These are phyloP conservation scores for Sphenodon punctatus DNA, from an alignment of 2,797 vertebrate species.

Conservation along the genomic window DNA sequence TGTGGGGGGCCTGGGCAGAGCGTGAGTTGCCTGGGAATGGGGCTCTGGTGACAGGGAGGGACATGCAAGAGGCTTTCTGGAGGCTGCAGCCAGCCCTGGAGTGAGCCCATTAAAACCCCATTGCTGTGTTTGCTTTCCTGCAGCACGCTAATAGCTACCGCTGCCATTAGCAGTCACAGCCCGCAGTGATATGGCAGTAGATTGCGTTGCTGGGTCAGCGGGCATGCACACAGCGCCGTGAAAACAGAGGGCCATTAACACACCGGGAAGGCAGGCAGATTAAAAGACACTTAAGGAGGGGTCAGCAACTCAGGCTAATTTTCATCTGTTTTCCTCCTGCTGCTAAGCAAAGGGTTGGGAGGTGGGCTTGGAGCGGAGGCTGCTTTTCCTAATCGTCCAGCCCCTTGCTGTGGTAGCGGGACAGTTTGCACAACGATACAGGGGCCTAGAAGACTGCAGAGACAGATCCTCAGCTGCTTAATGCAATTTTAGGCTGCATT, in stretches of 20 bases:
- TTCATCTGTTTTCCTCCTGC: not conserved
- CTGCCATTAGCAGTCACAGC: not conserved
- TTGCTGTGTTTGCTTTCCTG: not conserved
- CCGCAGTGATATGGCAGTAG: fast-evolving
- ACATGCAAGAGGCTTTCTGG: too few species aligned
- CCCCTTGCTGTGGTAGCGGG: not conserved
- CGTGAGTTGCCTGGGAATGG: fast-evolving
- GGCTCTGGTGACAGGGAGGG: too few species aligned
- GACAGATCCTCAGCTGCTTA: too few species aligned
- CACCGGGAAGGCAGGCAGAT: fast-evolving
- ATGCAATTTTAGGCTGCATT: too few species aligned
- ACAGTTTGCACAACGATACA: too few species aligned
- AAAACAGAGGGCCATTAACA: not conserved
- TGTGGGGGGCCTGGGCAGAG: not conserved
- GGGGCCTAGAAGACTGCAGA: too few species aligned
- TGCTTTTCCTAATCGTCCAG: not conserved
- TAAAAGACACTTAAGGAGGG: not conserved
- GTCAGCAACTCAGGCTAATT: not conserved
- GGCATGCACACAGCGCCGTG: fast-evolving
- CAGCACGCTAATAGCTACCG: not conserved
- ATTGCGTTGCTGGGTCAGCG: not conserved
- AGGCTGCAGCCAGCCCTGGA: not conserved
- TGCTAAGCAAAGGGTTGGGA: not conserved
- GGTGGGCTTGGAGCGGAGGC: fast-evolving
- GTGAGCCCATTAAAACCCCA: not conserved